A percentile compares a stretch with the other conserved stretches of the same genome.
Conservation (phyloP, 1,140 invertebrate genomes). For the Zaprionus africanus region DNA sequence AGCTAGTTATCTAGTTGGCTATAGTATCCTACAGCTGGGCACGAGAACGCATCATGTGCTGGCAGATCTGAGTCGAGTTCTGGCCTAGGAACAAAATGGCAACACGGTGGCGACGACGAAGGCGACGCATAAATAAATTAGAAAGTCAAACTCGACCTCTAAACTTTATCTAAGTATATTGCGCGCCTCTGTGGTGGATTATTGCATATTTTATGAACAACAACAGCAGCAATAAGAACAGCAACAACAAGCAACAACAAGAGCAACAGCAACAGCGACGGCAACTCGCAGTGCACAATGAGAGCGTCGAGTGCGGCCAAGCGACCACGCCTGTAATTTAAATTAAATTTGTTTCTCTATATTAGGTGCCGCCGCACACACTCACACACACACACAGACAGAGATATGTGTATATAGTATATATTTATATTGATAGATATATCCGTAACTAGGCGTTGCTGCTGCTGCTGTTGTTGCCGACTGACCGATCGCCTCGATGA, state of each 20-base stretch:
- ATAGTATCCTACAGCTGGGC: slow-evolving; percentile 1
- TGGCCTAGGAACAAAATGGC: slow-evolving; percentile 66
- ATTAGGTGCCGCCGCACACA: slow-evolving; percentile 77
- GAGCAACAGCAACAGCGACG: slow-evolving; percentile 26
- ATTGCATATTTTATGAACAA: slow-evolving; percentile 80
- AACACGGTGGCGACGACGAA: slow-evolving; percentile 46
- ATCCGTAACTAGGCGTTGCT: slow-evolving; percentile 76
- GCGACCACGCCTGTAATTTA: slow-evolving; percentile 82
- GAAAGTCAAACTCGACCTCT: slow-evolving; percentile 79
- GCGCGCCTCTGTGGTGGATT: slow-evolving; percentile 56
- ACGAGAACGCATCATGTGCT: slow-evolving; percentile 58
- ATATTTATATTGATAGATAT: slow-evolving; percentile 46
- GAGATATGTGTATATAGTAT: slow-evolving; percentile 11
- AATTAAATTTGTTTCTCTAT: slow-evolving; percentile 82
- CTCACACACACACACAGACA: slow-evolving; percentile 13
- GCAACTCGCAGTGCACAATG: slow-evolving; percentile 53
- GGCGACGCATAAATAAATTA: slow-evolving; percentile 80
- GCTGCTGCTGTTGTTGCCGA: slow-evolving; percentile 37
- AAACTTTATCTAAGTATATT: slow-evolving; percentile 74
- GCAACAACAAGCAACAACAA: slow-evolving; percentile 42
- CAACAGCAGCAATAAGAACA: slow-evolving; percentile 44
- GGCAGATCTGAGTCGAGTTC: slow-evolving; percentile 23
- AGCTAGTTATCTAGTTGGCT: slow-evolving; percentile 3
- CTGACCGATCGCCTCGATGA: slow-evolving; percentile 73
- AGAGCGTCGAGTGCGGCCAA: slow-evolving; percentile 53